Percentiles rank a stretch among this genome's conserved stretches.
Evolutionary conservation across 2,888 invertebrate genomes (phyloP).

Genomic region (Thereva nobilitata): DNA sequence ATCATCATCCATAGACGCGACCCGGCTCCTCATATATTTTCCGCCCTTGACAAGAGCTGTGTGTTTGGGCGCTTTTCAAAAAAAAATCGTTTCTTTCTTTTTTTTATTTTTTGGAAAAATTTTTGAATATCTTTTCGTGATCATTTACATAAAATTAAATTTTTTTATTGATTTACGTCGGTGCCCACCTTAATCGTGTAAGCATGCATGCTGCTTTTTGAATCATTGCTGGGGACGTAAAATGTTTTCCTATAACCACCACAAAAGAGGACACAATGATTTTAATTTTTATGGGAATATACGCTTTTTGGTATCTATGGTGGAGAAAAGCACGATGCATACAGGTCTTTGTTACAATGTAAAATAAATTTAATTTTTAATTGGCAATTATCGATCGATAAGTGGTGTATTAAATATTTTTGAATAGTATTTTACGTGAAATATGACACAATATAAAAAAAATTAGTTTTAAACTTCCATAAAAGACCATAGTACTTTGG

Average conservation of each 20-base stretch:
- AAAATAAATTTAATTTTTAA: no score
- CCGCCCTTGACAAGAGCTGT: constrained; percentile 1
- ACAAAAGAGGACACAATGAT: no score
- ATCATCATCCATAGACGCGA: not conserved
- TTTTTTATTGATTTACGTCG: constrained; percentile 26
- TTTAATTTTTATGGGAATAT: no score
- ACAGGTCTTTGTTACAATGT: no score
- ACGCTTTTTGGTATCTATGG: not conserved
- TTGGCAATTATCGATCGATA: no score
- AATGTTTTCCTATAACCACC: not conserved
- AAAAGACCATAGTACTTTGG: no score
- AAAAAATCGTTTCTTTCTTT: not conserved
- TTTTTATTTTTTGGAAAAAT: constrained; percentile 1
- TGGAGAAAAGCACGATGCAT: not conserved
- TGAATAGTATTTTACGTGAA: no score
- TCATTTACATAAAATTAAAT: constrained; percentile 32
- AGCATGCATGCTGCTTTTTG: no score
- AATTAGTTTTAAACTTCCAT: no score
- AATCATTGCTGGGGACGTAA: constrained; percentile 4
- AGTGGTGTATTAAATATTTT: no score
- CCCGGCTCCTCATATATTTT: constrained; percentile 15
- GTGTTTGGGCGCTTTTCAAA: no score
- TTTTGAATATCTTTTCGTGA: constrained; percentile 15
- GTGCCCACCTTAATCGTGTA: not conserved
- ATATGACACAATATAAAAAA: no score